A percentile compares a stretch with the other conserved stretches of the same genome.
phyloP scores from a whole-genome alignment of 2,113 vertebrate species.

The Sander lucioperca region DNA sequence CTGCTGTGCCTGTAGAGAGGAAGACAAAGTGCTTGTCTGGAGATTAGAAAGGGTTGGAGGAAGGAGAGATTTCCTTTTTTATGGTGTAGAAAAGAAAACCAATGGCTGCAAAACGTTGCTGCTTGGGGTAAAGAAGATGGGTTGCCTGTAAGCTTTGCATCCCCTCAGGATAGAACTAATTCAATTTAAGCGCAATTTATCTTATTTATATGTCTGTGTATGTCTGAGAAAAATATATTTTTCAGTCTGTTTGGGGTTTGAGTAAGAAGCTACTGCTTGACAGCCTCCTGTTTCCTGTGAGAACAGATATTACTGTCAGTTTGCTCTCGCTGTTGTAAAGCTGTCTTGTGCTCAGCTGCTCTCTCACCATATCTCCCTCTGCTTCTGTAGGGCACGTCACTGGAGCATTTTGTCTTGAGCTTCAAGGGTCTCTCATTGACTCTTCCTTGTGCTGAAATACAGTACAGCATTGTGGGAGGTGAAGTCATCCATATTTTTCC shows the following conservation, averaged over 20 bases:
- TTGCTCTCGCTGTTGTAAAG: slow-evolving; percentile 42
- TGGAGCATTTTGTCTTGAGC: slow-evolving; percentile 41
- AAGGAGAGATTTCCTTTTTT: slow-evolving; percentile 64
- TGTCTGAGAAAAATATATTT: slow-evolving; percentile 4
- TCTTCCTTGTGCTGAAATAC: slow-evolving; percentile 2
- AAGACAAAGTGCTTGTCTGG: slow-evolving; percentile 69
- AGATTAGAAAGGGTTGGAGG: slow-evolving; percentile 53
- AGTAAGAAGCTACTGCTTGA: slow-evolving; percentile 33
- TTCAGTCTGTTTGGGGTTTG: slow-evolving; percentile 17
- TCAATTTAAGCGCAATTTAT: slow-evolving; percentile 50
- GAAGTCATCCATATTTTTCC: slow-evolving; percentile 30
- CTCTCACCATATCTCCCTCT: slow-evolving; percentile 13
- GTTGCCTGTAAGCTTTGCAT: slow-evolving; percentile 41
- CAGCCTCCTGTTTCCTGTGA: slow-evolving; percentile 33
- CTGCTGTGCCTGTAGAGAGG: slow-evolving; percentile 61
- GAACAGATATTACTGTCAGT: slow-evolving; percentile 54
- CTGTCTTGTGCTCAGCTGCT: slow-evolving; percentile 24
- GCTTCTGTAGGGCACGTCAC: slow-evolving; percentile 28
- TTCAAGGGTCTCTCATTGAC: slow-evolving; percentile 21
- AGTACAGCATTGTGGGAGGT: slow-evolving; percentile 2
- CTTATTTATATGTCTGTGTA: not conserved
- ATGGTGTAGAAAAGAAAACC: slow-evolving; percentile 48
- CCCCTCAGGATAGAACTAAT: slow-evolving; percentile 29
- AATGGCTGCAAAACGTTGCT: slow-evolving; percentile 29
- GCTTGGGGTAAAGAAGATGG: slow-evolving; percentile 40